Evolutionary conservation across 1,140 invertebrate species (phyloP), one percentile per base, ranked within the genome.

Genomic region (Colletes latitarsis): DNA sequence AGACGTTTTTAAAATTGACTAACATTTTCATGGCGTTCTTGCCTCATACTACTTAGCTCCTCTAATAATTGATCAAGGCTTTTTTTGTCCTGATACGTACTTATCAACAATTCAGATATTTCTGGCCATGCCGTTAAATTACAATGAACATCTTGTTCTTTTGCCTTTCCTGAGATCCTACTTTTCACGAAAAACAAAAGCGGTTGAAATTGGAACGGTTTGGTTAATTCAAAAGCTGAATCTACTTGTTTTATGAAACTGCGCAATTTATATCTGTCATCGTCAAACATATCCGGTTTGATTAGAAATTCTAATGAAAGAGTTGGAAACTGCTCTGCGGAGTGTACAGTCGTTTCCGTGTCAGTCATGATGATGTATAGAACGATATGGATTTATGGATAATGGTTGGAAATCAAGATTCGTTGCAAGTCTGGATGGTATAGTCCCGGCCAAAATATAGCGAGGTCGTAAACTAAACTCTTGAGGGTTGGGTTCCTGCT

Each of bases 171-270:
- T 0, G 17, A 15, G 6, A 60, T 72, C 15, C 0, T 46, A 14
- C 53, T 70, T 57, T 70, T 57, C 12, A 57, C 30, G 12, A 12
- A 57, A 0, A 43, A 6, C 14, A 70, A 5, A 4, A 72, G 4
- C 6, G 69, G n/a, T 5, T 1, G 0, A 12, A 2, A 0, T 60
- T 58, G 41, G 1, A 0, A 2, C 1, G 55, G 14, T 4, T 39
- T 3, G 9, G 57, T 14, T 72, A 60, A 46, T 60, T 72, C 55
- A 14, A 72, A 72, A 14, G 21, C n/a, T 1, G 10, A 10, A 14
- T 72, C 57, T 2, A 46, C 19, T 46, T 72, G 69, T 72, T 72
- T 72, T 15, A 72, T 46, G 17, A 72, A 60, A 15, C 55, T 60
- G 1, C 57, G 69, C 8, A 72, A 1, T 46, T 72, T 58, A 1